Percentiles rank a stretch among this genome's conserved stretches.
These are phyloP conservation scores for Octodonta nipae DNA, from an alignment of 2,888 invertebrate species.

Conservation along the genomic window DNA sequence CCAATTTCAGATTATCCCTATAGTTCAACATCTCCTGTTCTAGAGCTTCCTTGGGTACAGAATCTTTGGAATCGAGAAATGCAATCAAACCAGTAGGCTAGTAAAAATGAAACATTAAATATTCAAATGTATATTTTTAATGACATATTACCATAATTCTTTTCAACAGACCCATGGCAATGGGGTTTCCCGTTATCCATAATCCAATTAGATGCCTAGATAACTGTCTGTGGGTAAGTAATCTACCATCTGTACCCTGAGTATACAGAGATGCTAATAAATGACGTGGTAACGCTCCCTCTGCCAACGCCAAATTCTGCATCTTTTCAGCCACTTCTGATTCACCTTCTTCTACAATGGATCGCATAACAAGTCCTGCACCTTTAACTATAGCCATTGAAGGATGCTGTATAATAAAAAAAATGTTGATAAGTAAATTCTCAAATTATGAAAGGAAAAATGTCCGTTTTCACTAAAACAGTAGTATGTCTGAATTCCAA, in stretches of 20 bases:
- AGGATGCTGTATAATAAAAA: slow-evolving; percentile 86
- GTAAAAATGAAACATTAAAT: not conserved
- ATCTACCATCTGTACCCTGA: slow-evolving; percentile 61
- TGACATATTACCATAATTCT: slow-evolving; percentile 66
- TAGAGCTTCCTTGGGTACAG: slow-evolving; percentile 59
- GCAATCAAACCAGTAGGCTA: slow-evolving; percentile 85
- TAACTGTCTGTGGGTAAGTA: slow-evolving; percentile 78
- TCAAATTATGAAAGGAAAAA: no score
- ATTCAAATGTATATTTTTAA: slow-evolving; percentile 4
- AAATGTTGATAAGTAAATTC: no score
- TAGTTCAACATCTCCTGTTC: slow-evolving; percentile 61
- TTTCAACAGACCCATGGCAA: slow-evolving; percentile 72
- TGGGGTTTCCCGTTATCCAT: slow-evolving; percentile 90
- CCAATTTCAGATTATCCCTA: slow-evolving; percentile 89
- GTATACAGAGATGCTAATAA: slow-evolving; percentile 81
- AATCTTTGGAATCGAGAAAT: slow-evolving; percentile 77
- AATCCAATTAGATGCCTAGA: slow-evolving; percentile 86
- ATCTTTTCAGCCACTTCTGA: slow-evolving; percentile 82
- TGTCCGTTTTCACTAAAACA: no score
- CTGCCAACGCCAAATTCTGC: slow-evolving; percentile 90
- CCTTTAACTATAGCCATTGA: slow-evolving; percentile 97
- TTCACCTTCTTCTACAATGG: slow-evolving; percentile 93
- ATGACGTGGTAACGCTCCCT: slow-evolving; percentile 90
- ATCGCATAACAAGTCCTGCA: slow-evolving; percentile 92
- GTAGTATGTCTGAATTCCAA: no score